Evolutionary conservation across 2,888 invertebrate genomes (phyloP).

Genomic region (Eupithecia dodoneata): DNA sequence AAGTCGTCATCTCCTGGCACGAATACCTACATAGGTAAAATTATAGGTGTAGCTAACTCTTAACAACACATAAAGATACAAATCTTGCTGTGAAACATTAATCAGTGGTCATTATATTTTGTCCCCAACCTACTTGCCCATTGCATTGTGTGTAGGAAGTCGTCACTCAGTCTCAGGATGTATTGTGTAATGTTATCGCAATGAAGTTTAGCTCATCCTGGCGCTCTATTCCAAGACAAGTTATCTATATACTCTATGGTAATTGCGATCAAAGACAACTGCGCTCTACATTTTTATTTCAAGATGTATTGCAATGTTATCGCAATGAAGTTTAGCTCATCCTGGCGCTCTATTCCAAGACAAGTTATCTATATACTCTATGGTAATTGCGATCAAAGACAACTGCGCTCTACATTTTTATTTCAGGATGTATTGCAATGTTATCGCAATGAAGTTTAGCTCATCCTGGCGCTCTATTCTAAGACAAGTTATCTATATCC

Average conservation of each 20-base stretch:
- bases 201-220: slow-evolving; percentile 3
- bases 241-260: background rate
- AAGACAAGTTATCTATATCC: background rate
- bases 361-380: too few relatives aligned
- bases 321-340: too few relatives aligned
- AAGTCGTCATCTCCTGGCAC: too few relatives aligned
- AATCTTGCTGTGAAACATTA: slow-evolving; percentile 3
- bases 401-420: too few relatives aligned
- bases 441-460: background rate
- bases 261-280: background rate
- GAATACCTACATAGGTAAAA: background rate
- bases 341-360: too few relatives aligned
- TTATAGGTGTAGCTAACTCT: background rate
- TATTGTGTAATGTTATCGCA: slow-evolving; percentile 1
- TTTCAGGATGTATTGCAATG: background rate
- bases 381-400: too few relatives aligned
- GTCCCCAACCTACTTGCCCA: slow-evolving; percentile 16
- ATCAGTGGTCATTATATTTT: background rate
- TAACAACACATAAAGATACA: background rate
- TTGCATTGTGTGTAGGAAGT: slow-evolving; percentile 15
- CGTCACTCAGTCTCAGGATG: slow-evolving; percentile 6
- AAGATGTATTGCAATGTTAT: too few relatives aligned
- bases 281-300: too few relatives aligned
- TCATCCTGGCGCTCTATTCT: background rate
- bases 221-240: background rate